These are phyloP conservation scores for Gryllus longicercus DNA, from an alignment of 2,888 invertebrate species.

Conservation along the genomic window DNA sequence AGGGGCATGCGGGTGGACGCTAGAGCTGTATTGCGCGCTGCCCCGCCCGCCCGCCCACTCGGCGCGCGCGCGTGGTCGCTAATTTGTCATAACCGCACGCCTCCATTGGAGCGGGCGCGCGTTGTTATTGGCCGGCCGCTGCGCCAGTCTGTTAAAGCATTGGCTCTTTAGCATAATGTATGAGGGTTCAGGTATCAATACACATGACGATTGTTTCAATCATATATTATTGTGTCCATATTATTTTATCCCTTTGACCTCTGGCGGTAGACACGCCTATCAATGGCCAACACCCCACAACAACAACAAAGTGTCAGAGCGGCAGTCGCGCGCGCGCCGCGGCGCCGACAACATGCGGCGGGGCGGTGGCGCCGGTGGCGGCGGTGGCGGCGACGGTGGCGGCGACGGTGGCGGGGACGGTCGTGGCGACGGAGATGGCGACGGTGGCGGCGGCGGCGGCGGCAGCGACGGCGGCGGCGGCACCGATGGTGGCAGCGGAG, in stretches of 20 bases:
- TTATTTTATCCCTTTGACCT: conserved; percentile 17
- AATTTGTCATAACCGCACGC: conserved; percentile 17
- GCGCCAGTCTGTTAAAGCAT: neutral
- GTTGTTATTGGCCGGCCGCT: neutral
- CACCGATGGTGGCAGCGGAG: neutral
- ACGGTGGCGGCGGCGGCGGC: neutral
- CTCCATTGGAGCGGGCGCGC: neutral
- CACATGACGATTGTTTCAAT: conserved; percentile 4
- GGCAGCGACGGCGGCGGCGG: neutral
- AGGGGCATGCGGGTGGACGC: neutral
- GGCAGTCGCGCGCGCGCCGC: conserved; percentile 8
- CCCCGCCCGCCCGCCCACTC: neutral
- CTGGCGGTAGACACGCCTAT: conserved; percentile 9
- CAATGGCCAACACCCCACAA: neutral
- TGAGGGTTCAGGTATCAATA: neutral
- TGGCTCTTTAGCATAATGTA: conserved; percentile 9
- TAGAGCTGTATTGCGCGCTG: neutral
- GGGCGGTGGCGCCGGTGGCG: neutral
- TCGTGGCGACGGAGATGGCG: neutral
- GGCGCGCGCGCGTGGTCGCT: neutral
- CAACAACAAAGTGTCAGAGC: neutral
- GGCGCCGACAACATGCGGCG: neutral
- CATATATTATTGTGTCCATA: conserved; percentile 7
- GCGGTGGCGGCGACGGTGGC: neutral
- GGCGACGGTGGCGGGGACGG: neutral